phyloP scores from a whole-genome alignment of 2,888 invertebrate species.

The Nematopogon swammerdamellus region DNA sequence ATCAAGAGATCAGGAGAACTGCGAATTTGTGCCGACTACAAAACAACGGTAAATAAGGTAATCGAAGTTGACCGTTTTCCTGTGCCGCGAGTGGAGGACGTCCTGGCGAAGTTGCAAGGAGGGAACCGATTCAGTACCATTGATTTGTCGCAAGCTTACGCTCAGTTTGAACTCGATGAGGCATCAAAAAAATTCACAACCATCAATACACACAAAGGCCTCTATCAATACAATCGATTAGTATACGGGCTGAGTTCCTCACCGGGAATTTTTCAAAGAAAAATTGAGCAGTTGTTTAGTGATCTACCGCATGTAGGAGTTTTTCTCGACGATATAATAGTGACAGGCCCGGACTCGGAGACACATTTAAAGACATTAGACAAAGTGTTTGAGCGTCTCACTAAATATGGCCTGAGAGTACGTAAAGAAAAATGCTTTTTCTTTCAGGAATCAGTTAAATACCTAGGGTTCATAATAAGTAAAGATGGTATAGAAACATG shows the following conservation, averaged over 20 bases:
- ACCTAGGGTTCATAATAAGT: not conserved
- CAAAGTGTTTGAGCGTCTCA: not conserved
- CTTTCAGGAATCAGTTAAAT: not conserved
- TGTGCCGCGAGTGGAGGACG: conserved; percentile 4
- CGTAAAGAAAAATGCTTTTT: not conserved
- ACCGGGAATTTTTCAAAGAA: conserved; percentile 11
- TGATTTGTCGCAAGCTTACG: conserved; percentile 4
- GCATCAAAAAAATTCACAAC: conserved; percentile 8
- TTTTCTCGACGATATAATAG: not conserved
- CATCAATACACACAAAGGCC: conserved; percentile 13
- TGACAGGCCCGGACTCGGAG: not conserved
- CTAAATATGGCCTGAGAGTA: not conserved
- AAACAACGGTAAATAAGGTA: conserved; percentile 13
- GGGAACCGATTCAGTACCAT: conserved; percentile 1
- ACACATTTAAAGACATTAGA: not conserved
- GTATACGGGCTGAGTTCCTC: conserved; percentile 12
- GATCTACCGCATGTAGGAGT: not conserved
- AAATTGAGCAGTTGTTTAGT: not conserved
- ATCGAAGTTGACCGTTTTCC: conserved; percentile 12
- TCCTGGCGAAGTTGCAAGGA: conserved; percentile 4
- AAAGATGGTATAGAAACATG: not conserved
- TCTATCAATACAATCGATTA: conserved; percentile 13
- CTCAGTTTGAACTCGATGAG: conserved; percentile 8
- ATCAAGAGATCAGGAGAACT: not conserved
- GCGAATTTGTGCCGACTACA: conserved; percentile 1